phyloP scores from a whole-genome alignment of 2,797 vertebrate species.

The Cossypha heuglini region DNA sequence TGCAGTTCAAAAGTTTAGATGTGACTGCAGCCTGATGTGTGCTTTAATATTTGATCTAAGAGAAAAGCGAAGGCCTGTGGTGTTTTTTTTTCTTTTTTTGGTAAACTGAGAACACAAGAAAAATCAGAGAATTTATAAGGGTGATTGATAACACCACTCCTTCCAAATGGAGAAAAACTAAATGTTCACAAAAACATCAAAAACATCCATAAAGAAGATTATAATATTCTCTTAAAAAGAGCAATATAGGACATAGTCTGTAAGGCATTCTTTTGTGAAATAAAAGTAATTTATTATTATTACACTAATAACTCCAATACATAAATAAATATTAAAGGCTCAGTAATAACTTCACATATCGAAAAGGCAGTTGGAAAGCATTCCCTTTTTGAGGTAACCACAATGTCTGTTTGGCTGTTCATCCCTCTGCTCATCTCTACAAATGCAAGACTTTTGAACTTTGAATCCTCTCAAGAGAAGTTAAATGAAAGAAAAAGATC shows the following conservation, averaged over 20 bases:
- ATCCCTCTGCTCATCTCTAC: neutral
- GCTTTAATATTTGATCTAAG: slow-evolving; percentile 64
- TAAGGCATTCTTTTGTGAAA: slow-evolving; percentile 34
- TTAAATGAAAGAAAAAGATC: neutral
- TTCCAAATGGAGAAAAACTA: slow-evolving; percentile 33
- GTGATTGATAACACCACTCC: slow-evolving; percentile 4
- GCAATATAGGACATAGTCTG: slow-evolving; percentile 5
- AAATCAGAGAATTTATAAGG: slow-evolving; percentile 34
- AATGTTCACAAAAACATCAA: slow-evolving; percentile 35
- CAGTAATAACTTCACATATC: neutral
- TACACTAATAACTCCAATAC: slow-evolving; percentile 39
- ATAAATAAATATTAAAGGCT: slow-evolving; percentile 40
- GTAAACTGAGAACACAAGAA: slow-evolving; percentile 20
- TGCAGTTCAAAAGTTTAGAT: slow-evolving; percentile 71
- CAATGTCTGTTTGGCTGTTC: neutral
- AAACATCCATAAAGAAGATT: slow-evolving; percentile 21
- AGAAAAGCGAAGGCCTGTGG: neutral
- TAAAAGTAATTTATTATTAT: slow-evolving; percentile 23
- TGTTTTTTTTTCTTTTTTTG: neutral
- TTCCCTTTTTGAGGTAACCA: neutral
- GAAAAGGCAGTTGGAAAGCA: neutral
- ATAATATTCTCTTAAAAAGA: slow-evolving; percentile 23
- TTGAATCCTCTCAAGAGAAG: neutral
- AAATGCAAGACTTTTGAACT: neutral
- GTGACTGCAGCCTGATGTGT: slow-evolving; percentile 52